These are phyloP conservation scores for Drosophila ironensis DNA, from an alignment of 1,140 invertebrate species.

Conservation along the genomic window DNA sequence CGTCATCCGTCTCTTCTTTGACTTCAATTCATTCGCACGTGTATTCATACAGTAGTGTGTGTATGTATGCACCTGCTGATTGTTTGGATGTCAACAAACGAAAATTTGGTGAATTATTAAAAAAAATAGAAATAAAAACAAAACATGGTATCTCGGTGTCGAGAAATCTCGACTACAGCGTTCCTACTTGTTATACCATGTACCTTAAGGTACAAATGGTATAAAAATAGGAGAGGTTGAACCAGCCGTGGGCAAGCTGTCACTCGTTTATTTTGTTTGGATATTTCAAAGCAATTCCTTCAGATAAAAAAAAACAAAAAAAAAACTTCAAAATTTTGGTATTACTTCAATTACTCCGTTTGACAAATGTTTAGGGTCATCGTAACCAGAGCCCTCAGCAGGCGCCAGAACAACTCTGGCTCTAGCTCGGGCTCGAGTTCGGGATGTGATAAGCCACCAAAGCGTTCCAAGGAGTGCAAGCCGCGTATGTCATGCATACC, in stretches of 20 bases:
- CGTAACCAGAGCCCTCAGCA: background rate
- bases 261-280: background rate
- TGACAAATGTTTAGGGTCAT: conserved; percentile 23
- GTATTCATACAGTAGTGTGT: too few species aligned
- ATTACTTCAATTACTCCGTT: background rate
- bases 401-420: conserved; percentile 1
- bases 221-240: too few species aligned
- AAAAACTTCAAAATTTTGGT: conserved; percentile 3
- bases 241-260: background rate
- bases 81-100: too few species aligned
- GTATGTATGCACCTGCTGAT: too few species aligned
- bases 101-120: too few species aligned
- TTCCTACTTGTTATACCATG: too few species aligned
- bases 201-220: too few species aligned
- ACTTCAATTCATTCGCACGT: too few species aligned
- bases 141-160: too few species aligned
- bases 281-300: background rate
- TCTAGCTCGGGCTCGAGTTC: background rate
- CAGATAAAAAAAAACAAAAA: background rate
- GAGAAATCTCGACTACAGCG: too few species aligned
- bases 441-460: background rate
- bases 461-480: background rate
- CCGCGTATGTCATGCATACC: conserved; percentile 1
- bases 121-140: too few species aligned
- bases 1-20: too few species aligned